Conservation (phyloP, 2,113 vertebrate genomes). For the Laticauda colubrina region DNA sequence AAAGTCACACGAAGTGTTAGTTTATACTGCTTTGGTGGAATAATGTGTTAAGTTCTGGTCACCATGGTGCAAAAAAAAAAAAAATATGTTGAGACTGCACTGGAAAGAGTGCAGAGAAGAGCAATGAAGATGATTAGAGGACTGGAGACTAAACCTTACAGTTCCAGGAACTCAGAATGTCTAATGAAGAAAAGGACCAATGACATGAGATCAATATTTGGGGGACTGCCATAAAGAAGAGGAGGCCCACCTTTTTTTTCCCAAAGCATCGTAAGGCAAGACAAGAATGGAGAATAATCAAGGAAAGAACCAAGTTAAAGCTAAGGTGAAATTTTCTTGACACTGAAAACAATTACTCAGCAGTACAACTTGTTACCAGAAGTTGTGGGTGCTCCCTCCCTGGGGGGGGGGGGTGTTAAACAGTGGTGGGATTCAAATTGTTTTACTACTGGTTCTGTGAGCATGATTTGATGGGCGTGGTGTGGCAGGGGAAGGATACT, state of each 20-base stretch:
- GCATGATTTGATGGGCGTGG: no score
- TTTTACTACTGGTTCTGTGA: no score
- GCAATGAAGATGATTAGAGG: not conserved
- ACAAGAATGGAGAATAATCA: not conserved
- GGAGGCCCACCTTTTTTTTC: not conserved
- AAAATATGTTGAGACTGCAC: no score
- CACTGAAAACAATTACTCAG: not conserved
- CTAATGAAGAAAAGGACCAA: not conserved
- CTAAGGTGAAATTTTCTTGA: not conserved
- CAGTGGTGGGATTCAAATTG: no score
- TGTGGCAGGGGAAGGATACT: no score
- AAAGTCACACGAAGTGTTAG: not conserved
- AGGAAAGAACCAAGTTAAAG: not conserved
- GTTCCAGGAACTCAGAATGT: not conserved
- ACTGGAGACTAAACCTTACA: not conserved
- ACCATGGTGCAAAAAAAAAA: not conserved
- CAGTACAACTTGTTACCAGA: not conserved
- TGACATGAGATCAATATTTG: not conserved
- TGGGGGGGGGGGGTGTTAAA: accelerated
- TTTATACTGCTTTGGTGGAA: not conserved
- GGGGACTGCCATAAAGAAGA: not conserved
- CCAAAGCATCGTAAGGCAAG: not conserved
- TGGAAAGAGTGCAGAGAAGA: not conserved
- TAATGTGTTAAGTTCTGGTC: not conserved
- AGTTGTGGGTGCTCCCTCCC: not conserved